Conservation (phyloP, 2,113 vertebrate species). For the Uropsilus gracilis region DNA sequence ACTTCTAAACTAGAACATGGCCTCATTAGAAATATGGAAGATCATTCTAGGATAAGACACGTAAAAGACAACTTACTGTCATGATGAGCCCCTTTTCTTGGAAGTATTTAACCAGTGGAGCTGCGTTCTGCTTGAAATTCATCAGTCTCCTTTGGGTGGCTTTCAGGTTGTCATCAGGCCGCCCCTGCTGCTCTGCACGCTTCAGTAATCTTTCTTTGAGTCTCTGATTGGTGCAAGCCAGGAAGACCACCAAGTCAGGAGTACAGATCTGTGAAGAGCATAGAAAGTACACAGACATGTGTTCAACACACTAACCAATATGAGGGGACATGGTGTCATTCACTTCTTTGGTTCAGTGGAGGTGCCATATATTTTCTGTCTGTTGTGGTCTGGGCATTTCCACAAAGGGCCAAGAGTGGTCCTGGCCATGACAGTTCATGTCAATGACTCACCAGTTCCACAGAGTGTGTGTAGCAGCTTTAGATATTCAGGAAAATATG, state of each 20-base stretch:
- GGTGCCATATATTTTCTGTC: background rate
- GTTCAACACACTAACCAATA: background rate
- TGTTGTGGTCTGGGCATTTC: background rate
- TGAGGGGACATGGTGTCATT: background rate
- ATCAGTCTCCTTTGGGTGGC: constrained; percentile 95
- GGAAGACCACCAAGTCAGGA: constrained; percentile 97
- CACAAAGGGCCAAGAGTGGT: too few species aligned
- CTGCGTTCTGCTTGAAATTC: constrained; percentile 97
- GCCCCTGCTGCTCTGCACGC: constrained; percentile 94
- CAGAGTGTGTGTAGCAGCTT: background rate
- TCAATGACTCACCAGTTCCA: background rate
- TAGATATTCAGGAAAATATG: background rate
- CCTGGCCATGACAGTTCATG: background rate
- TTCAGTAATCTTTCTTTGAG: constrained; percentile 95
- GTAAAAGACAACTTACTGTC: constrained; percentile 89
- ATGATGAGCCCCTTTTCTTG: constrained; percentile 96
- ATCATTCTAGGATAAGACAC: accelerated
- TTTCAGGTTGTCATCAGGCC: constrained; percentile 98
- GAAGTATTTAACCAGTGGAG: constrained; percentile 97
- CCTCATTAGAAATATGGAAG: background rate
- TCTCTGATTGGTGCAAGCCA: constrained; percentile 94
- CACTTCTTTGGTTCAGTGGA: background rate
- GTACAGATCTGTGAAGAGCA: constrained; percentile 92
- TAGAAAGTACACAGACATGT: constrained; percentile 21
- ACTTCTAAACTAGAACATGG: background rate